phyloP scores from a whole-genome alignment of 2,113 vertebrate species.

The Typhlomys cinereus region DNA sequence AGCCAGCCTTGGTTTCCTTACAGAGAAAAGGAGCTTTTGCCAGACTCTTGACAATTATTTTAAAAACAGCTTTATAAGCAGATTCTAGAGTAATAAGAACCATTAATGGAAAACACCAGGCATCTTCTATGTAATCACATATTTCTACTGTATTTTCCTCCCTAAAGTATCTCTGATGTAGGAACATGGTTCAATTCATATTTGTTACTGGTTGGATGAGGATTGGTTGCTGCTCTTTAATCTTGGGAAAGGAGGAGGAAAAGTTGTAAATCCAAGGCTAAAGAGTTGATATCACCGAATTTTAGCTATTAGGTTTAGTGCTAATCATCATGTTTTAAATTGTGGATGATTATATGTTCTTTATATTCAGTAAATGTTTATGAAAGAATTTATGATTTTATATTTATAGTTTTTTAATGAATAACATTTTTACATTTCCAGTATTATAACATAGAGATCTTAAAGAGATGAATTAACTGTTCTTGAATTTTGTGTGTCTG shows the following conservation, averaged over 20 bases:
- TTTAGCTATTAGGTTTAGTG: neutral
- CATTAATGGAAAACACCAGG: neutral
- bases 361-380: slow-evolving; percentile 21
- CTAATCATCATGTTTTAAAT: neutral
- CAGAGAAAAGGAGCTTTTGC: neutral
- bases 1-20: neutral
- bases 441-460: neutral
- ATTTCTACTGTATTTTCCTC: slow-evolving; percentile 16
- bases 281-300: slow-evolving; percentile 24
- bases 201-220: neutral
- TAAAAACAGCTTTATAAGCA: neutral
- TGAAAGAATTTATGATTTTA: slow-evolving; percentile 27
- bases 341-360: neutral
- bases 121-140: neutral
- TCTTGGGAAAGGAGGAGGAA: neutral
- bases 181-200: slow-evolving; percentile 54
- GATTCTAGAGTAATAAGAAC: neutral
- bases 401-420: neutral
- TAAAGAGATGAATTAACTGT: neutral
- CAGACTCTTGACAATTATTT: neutral
- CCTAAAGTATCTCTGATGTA: slow-evolving; percentile 3
- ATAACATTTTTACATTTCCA: neutral
- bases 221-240: slow-evolving; percentile 40
- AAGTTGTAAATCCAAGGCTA: neutral
- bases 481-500: neutral